A percentile compares a stretch with the other conserved stretches of the same genome.
These are phyloP conservation scores for Lipotes vexillifer DNA, from an alignment of 2,113 vertebrate species.

Conservation along the genomic window DNA sequence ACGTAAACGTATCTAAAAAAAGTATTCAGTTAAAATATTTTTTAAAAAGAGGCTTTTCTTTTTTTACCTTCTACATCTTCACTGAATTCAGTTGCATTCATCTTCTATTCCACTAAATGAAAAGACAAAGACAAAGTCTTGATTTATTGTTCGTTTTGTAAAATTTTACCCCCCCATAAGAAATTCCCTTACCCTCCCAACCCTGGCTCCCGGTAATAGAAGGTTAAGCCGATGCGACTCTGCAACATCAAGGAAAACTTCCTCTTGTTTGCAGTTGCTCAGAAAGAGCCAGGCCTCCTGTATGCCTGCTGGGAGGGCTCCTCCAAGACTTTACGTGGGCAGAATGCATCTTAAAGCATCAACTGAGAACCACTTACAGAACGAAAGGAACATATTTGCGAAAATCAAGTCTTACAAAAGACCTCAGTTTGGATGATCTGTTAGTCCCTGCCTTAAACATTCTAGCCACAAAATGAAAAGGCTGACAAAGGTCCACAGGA, in stretches of 20 bases:
- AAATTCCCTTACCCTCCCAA: background rate
- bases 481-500: background rate
- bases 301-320: background rate
- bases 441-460: background rate
- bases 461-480: background rate
- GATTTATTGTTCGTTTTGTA: conserved; percentile 15
- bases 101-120: conserved; percentile 82
- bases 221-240: background rate
- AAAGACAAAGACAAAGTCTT: conserved; percentile 61
- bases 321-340: background rate
- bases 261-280: background rate
- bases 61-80: conserved; percentile 84
- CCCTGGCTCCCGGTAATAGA: background rate
- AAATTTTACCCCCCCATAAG: background rate
- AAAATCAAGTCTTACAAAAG: background rate
- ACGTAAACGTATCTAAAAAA: background rate
- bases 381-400: background rate
- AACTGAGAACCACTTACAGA: background rate
- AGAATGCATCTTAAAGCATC: background rate
- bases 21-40: conserved; percentile 1
- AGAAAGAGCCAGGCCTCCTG: background rate
- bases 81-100: conserved; percentile 86
- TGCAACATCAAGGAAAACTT: background rate
- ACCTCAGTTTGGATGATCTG: background rate
- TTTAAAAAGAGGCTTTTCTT: conserved; percentile 53